Base-by-base conservation (phyloP, 2,888 invertebrate genomes). In the Sinohyriopsis cumingii region DNA sequence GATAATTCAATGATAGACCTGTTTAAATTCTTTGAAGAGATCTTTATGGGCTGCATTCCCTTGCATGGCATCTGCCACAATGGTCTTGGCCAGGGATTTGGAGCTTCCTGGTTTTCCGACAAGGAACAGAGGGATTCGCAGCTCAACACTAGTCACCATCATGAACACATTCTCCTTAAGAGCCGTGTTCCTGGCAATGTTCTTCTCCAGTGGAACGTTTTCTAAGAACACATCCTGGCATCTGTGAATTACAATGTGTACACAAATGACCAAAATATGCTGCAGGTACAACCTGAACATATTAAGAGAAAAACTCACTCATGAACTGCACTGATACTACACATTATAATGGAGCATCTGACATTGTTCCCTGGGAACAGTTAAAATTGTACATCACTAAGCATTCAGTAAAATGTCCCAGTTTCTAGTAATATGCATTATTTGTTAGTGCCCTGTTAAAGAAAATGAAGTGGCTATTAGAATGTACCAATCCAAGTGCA, bases 91-190 rank as follows among this genome's bases (percentile, higher is more conserved):
- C 59, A 89, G 80, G 25, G 89, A 89, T 72, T 89, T 89, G 28
- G 88, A 88, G 72, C 88, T 88, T 22, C 89, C 89, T 20, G 89
- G 89, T 74, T 89, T 89, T 20, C 89, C 89, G 7, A 89, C 88
- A 59, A 89, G 80, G 72, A 89, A 89, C 60, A 89, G 79, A 5
- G 89, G 89, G 20, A 89, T 88, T 28, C 88, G 75, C n/a, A 88
- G 79, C 68, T 88, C 87, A 55, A 89, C 86, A 75, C 88, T 88
- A n/a, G 88, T 82, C 45, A 88, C 83, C 87, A 89, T 88, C 86
- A 89, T 87, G 67, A 89, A 89, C 25, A 89, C 78, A 70, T 89
- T 89, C 73, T 89, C 89, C 65, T 84, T 86, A 67, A 89, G 76
- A 6, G 89, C 89, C 4, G 28, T 61, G 45, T 67, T 67, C 6